Evolutionary conservation across 1,140 invertebrate species (phyloP).

Genomic region (Cydia pomonella): DNA sequence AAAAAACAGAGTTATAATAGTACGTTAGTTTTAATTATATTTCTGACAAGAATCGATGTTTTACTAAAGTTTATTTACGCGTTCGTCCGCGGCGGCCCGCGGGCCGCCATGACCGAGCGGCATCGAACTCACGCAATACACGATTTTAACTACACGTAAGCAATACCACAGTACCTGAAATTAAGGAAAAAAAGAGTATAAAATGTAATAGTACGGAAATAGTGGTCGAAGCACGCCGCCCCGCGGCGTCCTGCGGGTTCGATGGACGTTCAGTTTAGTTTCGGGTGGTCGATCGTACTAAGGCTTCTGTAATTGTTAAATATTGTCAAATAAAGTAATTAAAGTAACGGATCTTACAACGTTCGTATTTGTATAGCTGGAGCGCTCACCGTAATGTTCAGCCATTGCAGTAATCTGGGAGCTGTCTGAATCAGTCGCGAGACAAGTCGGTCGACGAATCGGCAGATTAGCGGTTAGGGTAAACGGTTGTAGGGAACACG

Average conservation of each 20-base stretch:
- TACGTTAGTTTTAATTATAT: conserved; percentile 80
- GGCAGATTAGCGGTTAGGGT: conserved; percentile 49
- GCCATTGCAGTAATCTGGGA: conserved; percentile 13
- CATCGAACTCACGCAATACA: conserved; percentile 50
- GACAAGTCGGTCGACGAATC: conserved; percentile 17
- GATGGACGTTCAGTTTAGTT: conserved; percentile 21
- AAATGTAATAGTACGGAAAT: conserved; percentile 65
- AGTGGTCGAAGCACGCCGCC: conserved; percentile 48
- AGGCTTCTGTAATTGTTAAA: conserved; percentile 31
- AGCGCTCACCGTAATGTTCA: conserved; percentile 7
- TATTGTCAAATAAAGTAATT: conserved; percentile 29
- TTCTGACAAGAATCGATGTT: conserved; percentile 80
- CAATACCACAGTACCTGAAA: conserved; percentile 78
- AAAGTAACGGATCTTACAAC: conserved; percentile 10
- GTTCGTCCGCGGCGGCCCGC: conserved; percentile 32
- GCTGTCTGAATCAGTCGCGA: conserved; percentile 15
- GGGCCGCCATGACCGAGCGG: conserved; percentile 30
- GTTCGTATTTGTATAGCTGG: conserved; percentile 27
- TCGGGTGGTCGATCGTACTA: conserved; percentile 21
- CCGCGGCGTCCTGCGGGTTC: not conserved
- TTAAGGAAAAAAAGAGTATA: conserved; percentile 53
- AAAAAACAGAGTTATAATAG: conserved; percentile 76
- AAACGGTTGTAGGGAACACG: conserved; percentile 74
- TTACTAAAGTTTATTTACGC: conserved; percentile 58
- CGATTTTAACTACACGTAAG: conserved; percentile 68